A percentile compares a stretch with the other conserved stretches of the same genome.
Evolutionary conservation across 2,888 invertebrate species (phyloP).

Genomic region (Pandemis heparana): DNA sequence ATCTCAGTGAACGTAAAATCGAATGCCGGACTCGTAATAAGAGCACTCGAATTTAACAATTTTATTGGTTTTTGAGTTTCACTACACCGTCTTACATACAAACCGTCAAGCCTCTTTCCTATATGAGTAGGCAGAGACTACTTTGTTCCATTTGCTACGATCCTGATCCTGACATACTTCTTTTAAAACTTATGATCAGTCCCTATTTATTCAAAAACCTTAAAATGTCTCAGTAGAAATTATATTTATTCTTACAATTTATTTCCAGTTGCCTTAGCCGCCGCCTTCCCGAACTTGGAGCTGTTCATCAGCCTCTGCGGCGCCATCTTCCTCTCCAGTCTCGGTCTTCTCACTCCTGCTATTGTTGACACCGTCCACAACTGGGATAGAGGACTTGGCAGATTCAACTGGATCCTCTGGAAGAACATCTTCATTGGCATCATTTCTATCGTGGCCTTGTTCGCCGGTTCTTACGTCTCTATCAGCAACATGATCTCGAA

Average conservation of each 20-base stretch:
- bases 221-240: not conserved
- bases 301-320: slow-evolving; percentile 95
- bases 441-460: slow-evolving; percentile 71
- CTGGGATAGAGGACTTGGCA: slow-evolving; percentile 88
- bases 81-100: too few relatives aligned
- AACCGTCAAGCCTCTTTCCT: too few relatives aligned
- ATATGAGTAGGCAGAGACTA: too few relatives aligned
- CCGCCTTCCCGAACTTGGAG: slow-evolving; percentile 92
- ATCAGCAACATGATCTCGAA: slow-evolving; percentile 70
- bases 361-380: slow-evolving; percentile 90
- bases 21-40: too few relatives aligned
- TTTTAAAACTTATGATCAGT: too few relatives aligned
- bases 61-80: too few relatives aligned
- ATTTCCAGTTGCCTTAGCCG: slow-evolving; percentile 89
- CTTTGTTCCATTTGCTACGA: too few relatives aligned
- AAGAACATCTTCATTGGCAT: slow-evolving; percentile 86
- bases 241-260: slow-evolving; percentile 1
- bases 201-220: too few relatives aligned
- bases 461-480: slow-evolving; percentile 75
- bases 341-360: slow-evolving; percentile 91
- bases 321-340: slow-evolving; percentile 89
- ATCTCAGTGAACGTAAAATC: too few relatives aligned
- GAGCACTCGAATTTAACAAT: too few relatives aligned
- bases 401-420: slow-evolving; percentile 88
- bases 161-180: too few relatives aligned